These are phyloP conservation scores for Enteromius treurensis DNA, from an alignment of 2,797 vertebrate genomes.

Conservation along the genomic window DNA sequence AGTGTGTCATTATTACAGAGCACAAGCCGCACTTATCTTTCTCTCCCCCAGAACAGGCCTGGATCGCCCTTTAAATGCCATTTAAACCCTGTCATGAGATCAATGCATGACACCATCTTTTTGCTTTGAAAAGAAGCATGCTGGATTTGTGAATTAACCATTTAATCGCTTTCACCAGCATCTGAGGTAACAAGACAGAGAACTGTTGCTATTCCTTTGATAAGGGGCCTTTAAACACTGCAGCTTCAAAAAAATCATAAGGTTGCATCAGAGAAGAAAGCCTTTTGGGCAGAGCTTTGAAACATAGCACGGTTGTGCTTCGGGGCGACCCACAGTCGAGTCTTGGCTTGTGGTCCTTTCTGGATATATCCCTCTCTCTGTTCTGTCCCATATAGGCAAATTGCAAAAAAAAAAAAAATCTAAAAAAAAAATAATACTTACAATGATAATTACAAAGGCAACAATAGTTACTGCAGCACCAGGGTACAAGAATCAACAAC, in stretches of 20 bases:
- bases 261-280: neutral
- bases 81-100: conserved; percentile 60
- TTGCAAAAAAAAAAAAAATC: neutral
- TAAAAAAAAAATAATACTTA: neutral
- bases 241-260: neutral
- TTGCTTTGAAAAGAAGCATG: conserved; percentile 62
- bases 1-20: conserved; percentile 11
- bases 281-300: neutral
- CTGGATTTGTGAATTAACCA: conserved; percentile 74
- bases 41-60: conserved; percentile 46
- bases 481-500: neutral
- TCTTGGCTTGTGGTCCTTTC: neutral
- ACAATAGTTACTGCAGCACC: too few relatives aligned
- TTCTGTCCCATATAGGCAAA: neutral
- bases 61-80: conserved; percentile 53
- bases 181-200: conserved; percentile 67
- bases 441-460: too few relatives aligned
- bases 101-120: conserved; percentile 47
- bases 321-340: neutral
- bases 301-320: neutral
- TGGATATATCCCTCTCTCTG: neutral
- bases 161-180: conserved; percentile 66
- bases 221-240: neutral
- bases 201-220: conserved; percentile 64
- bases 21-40: conserved; percentile 45